These are phyloP conservation scores for Pongo pygmaeus DNA, from an alignment of 2,113 vertebrate genomes.

Conservation along the genomic window DNA sequence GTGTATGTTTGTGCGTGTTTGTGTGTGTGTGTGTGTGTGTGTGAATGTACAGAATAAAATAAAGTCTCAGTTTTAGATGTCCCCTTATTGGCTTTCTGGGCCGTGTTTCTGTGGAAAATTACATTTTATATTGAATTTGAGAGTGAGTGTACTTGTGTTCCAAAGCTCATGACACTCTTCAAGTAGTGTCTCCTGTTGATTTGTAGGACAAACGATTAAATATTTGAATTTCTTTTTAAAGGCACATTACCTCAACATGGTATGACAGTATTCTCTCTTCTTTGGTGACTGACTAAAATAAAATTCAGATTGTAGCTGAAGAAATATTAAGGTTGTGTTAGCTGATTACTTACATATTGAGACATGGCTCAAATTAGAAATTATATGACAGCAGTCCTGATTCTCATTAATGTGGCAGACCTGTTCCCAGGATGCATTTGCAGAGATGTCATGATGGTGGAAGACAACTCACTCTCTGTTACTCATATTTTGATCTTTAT, in stretches of 20 bases:
- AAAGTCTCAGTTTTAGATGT: not conserved
- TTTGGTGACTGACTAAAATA: not conserved
- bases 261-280: not conserved
- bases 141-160: not conserved
- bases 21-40: not conserved
- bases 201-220: not conserved
- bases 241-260: not conserved
- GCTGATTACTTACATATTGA: constrained; percentile 61
- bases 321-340: constrained; percentile 65
- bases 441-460: not conserved
- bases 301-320: constrained; percentile 46
- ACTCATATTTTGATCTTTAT: constrained; percentile 37
- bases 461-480: not conserved
- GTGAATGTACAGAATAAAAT: not conserved
- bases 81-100: constrained; percentile 36
- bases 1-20: not conserved
- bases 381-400: constrained; percentile 28
- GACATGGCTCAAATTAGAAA: constrained; percentile 45
- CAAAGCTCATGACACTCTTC: not conserved
- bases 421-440: not conserved
- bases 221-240: constrained; percentile 51
- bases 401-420: not conserved
- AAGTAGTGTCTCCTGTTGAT: not conserved
- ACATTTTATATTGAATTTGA: constrained; percentile 42
- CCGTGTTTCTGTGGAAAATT: constrained; percentile 30